Conservation (phyloP, 2,797 vertebrate species). For the Gymnodraco acuticeps region DNA sequence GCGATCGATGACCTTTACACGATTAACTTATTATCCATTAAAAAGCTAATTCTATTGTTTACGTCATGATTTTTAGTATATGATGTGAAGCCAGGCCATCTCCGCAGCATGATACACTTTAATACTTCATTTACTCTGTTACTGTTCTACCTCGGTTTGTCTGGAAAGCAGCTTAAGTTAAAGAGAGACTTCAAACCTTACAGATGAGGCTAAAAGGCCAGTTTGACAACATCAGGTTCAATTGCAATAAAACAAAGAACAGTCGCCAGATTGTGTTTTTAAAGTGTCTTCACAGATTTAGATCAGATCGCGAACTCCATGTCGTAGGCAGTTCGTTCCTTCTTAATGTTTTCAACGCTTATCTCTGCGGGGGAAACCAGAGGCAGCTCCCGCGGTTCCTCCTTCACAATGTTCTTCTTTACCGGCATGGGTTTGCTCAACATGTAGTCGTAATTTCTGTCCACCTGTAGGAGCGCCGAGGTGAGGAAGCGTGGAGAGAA, state of each 20-base stretch:
- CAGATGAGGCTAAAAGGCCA: not conserved
- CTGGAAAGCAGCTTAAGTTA: not conserved
- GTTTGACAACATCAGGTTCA: not conserved
- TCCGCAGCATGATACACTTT: no score
- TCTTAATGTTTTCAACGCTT: not conserved
- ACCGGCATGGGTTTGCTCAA: slow-evolving; percentile 28
- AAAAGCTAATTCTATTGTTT: no score
- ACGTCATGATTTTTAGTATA: no score
- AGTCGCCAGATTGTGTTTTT: not conserved
- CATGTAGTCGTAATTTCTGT: slow-evolving; percentile 70
- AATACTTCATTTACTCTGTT: no score
- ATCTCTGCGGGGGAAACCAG: not conserved
- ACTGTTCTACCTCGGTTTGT: no score
- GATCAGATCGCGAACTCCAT: slow-evolving; percentile 72
- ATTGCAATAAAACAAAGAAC: not conserved
- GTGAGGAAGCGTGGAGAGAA: slow-evolving; percentile 71
- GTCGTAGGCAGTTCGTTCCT: slow-evolving; percentile 69
- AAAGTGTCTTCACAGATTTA: not conserved
- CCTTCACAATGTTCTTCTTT: slow-evolving; percentile 11
- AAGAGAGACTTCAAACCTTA: not conserved
- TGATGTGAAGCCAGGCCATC: no score
- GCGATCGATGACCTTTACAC: no score
- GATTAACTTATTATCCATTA: no score
- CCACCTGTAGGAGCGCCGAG: slow-evolving; percentile 70
- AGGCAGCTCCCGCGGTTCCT: not conserved